phyloP scores from a whole-genome alignment of 2,888 invertebrate species.

The Tetanocera ferruginea region DNA sequence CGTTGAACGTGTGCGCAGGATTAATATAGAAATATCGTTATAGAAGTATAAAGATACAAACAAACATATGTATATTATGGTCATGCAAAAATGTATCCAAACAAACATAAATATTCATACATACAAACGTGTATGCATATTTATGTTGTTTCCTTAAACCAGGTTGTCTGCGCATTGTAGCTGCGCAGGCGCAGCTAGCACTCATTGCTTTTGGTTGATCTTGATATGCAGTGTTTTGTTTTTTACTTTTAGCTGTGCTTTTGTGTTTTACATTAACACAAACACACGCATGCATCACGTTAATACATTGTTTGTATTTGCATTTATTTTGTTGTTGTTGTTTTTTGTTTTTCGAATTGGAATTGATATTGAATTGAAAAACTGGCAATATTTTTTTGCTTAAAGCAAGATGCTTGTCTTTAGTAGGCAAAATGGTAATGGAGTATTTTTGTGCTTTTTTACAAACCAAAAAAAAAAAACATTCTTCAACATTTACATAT shows the following conservation, averaged over 20 bases:
- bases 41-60: background rate
- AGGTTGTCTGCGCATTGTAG: background rate
- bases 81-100: background rate
- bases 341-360: too few species aligned
- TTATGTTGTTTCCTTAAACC: background rate
- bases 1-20: slow-evolving; percentile 4
- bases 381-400: too few species aligned
- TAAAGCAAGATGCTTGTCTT: too few species aligned
- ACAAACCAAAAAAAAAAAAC: too few species aligned
- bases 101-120: background rate
- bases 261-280: background rate
- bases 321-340: too few species aligned
- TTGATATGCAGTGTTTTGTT: slow-evolving; percentile 13
- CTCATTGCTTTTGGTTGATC: background rate
- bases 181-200: background rate
- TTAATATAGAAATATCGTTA: slow-evolving; percentile 1
- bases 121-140: background rate
- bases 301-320: too few species aligned
- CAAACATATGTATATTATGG: slow-evolving; percentile 2
- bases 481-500: too few species aligned
- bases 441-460: too few species aligned
- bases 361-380: too few species aligned
- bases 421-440: too few species aligned
- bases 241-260: background rate
- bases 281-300: background rate